Percentiles rank a stretch among this genome's conserved stretches.
Conservation (phyloP, 1,140 invertebrate species). For the Arion vulgaris region DNA sequence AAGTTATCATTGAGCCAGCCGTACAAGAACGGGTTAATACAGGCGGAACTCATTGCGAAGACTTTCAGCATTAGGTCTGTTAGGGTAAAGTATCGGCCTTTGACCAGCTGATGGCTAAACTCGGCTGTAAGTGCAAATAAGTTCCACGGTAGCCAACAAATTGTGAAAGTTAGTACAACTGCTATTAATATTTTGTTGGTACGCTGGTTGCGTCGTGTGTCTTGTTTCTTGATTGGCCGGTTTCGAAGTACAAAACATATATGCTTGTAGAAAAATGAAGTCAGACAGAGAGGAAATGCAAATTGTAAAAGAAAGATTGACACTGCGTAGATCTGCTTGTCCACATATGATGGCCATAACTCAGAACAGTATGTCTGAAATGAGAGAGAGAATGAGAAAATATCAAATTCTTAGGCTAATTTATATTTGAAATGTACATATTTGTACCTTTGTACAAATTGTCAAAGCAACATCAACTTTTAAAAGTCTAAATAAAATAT, state of each 20-base stretch:
- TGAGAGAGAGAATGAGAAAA: too few relatives aligned
- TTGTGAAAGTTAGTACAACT: conserved; percentile 94
- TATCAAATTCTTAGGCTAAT: too few relatives aligned
- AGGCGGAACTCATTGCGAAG: conserved; percentile 82
- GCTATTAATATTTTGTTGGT: conserved; percentile 91
- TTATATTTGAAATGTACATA: too few relatives aligned
- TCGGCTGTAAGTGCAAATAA: conserved; percentile 64
- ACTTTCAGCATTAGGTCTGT: conserved; percentile 68
- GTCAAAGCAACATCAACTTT: too few relatives aligned
- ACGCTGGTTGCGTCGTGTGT: conserved; percentile 78
- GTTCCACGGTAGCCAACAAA: conserved; percentile 79
- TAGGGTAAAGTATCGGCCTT: conserved; percentile 59
- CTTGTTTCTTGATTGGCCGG: conserved; percentile 61
- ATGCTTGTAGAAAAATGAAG: conserved; percentile 61
- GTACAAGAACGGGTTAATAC: conserved; percentile 87
- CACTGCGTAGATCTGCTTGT: conserved; percentile 58
- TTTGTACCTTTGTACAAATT: too few relatives aligned
- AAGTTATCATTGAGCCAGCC: conserved; percentile 79
- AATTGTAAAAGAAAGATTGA: conserved; percentile 67
- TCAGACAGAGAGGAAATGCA: conserved; percentile 62
- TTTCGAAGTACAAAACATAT: conserved; percentile 66
- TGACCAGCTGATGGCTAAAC: conserved; percentile 54
- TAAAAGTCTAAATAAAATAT: too few relatives aligned
- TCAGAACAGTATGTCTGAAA: conserved; percentile 63
- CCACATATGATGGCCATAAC: conserved; percentile 55